phyloP scores from a whole-genome alignment of 2,113 vertebrate species.

The Myiopsitta monachus region DNA sequence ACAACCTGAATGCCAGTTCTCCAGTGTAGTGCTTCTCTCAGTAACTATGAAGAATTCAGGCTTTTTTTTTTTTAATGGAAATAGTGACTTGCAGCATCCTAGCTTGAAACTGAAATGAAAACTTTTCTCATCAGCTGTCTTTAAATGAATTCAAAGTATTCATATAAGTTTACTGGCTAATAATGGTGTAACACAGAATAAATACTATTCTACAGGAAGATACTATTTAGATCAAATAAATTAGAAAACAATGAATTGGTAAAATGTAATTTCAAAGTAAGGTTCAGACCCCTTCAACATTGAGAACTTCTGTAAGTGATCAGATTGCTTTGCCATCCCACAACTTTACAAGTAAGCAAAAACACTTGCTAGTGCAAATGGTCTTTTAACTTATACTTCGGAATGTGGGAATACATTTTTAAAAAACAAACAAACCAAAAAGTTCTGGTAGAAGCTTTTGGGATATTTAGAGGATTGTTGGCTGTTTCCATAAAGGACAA shows the following conservation, averaged over 20 bases:
- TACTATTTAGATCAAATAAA: neutral
- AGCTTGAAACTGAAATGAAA: neutral
- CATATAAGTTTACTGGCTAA: neutral
- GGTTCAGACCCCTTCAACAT: neutral
- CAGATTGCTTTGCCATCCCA: neutral
- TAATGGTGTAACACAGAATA: neutral
- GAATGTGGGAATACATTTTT: neutral
- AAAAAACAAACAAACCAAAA: neutral
- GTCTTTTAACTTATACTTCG: neutral
- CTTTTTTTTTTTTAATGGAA: neutral
- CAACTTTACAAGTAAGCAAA: neutral
- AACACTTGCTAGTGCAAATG: neutral
- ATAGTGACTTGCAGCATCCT: neutral
- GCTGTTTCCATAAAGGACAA: neutral
- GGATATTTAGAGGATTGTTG: neutral
- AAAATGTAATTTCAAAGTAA: neutral
- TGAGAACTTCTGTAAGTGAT: neutral
- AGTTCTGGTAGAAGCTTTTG: neutral
- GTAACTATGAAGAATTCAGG: neutral
- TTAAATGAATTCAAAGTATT: neutral
- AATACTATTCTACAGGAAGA: neutral
- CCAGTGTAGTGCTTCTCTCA: neutral
- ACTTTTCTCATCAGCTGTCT: neutral
- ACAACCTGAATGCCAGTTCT: neutral
- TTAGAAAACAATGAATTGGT: neutral